A percentile compares a stretch with the other conserved stretches of the same genome.
Conservation (phyloP, 2,888 invertebrate species). For the Dioctria linearis region DNA sequence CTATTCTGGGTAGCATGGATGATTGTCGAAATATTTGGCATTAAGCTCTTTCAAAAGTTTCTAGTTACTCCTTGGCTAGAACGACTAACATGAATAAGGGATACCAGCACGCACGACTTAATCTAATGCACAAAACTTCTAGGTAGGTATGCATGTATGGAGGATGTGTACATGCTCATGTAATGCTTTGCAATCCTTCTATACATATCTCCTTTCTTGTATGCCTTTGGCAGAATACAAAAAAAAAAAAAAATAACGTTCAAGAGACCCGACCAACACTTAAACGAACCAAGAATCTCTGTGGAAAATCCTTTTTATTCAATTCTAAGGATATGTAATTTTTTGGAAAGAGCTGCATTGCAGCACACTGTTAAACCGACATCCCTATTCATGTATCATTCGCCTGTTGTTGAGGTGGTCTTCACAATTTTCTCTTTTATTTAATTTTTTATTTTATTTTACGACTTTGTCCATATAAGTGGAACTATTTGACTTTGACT, state of each 20-base stretch:
- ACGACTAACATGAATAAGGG: constrained; percentile 7
- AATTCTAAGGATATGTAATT: constrained; percentile 45
- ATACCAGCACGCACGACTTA: constrained; percentile 41
- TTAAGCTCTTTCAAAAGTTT: constrained; percentile 40
- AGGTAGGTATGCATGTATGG: constrained; percentile 6
- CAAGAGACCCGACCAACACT: constrained; percentile 15
- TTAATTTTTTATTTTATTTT: no score
- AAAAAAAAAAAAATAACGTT: background rate
- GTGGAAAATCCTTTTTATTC: constrained; percentile 40
- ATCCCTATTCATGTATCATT: background rate
- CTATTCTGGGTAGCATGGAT: background rate
- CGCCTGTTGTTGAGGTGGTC: no score
- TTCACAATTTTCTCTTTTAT: no score
- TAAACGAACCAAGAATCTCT: constrained; percentile 3
- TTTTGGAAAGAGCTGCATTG: constrained; percentile 43
- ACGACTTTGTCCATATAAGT: no score
- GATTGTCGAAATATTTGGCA: constrained; percentile 44
- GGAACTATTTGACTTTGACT: no score
- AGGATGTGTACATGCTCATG: background rate
- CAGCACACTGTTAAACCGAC: constrained; percentile 24
- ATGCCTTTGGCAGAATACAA: background rate
- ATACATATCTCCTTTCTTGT: background rate
- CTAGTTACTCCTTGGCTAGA: constrained; percentile 3
- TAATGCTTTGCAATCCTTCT: no score
- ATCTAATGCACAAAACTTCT: constrained; percentile 12